A percentile compares a stretch with the other conserved stretches of the same genome.
Evolutionary conservation across 2,888 invertebrate species (phyloP).

Genomic region (Endomychus coccineus): DNA sequence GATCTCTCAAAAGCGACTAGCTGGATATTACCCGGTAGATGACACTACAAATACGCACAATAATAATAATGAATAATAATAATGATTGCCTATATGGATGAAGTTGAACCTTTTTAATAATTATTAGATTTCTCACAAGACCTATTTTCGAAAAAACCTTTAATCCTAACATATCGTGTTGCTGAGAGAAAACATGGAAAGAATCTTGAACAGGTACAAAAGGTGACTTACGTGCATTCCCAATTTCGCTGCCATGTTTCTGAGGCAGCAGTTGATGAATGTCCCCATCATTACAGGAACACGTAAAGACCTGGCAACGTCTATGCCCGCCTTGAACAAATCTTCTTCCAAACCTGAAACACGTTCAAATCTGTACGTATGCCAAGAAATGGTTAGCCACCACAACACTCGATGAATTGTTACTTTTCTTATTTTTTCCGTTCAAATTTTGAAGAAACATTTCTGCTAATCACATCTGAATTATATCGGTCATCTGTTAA

Average conservation of each 20-base stretch:
- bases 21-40: too few relatives aligned
- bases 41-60: too few relatives aligned
- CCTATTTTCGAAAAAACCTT: not conserved
- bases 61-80: too few relatives aligned
- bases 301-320: slow-evolving; percentile 35
- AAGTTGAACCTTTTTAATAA: too few relatives aligned
- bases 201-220: too few relatives aligned
- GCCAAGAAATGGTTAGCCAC: slow-evolving; percentile 1
- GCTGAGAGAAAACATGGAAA: not conserved
- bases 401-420: too few relatives aligned
- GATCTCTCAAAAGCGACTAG: too few relatives aligned
- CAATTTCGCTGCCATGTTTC: slow-evolving; percentile 32
- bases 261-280: slow-evolving; percentile 31
- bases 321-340: slow-evolving; percentile 30
- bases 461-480: too few relatives aligned
- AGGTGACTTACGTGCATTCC: slow-evolving; percentile 34
- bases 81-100: too few relatives aligned
- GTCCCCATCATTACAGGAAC: slow-evolving; percentile 36
- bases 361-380: not conserved
- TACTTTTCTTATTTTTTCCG: too few relatives aligned
- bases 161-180: not conserved
- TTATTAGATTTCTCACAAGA: not conserved
- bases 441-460: too few relatives aligned
- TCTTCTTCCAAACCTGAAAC: slow-evolving; percentile 25
- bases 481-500: too few relatives aligned